Percentiles rank a stretch among this genome's conserved stretches.
Conservation (phyloP, 2,888 invertebrate species). For the Lepidochrysops patricia region DNA sequence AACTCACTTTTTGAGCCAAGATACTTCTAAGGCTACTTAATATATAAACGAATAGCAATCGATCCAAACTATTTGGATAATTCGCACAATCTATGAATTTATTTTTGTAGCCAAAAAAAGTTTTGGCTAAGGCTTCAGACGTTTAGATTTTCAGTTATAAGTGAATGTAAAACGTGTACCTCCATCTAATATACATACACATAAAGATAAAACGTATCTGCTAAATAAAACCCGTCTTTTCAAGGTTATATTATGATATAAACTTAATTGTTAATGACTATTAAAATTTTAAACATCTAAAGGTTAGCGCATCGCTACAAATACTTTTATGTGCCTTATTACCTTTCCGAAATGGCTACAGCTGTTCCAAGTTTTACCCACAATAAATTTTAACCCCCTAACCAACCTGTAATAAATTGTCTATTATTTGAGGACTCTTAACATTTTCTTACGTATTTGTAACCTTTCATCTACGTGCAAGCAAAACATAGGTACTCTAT, state of each 20-base stretch:
- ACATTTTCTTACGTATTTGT: no score
- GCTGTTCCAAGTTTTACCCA: neutral
- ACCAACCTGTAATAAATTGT: neutral
- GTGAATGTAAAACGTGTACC: neutral
- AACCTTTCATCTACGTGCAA: no score
- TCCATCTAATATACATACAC: neutral
- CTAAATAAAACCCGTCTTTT: neutral
- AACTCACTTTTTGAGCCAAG: no score
- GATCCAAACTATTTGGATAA: no score
- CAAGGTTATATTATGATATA: neutral
- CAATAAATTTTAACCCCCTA: neutral
- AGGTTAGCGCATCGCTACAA: neutral
- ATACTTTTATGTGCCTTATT: neutral
- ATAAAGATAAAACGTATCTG: neutral
- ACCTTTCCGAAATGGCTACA: no score
- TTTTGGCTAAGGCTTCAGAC: no score
- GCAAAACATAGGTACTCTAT: no score
- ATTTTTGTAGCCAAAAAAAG: no score
- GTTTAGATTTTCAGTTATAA: neutral
- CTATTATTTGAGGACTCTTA: no score
- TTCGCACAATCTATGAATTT: no score
- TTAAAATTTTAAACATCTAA: neutral
- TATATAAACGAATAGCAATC: no score
- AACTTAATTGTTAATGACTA: slow-evolving; percentile 1
- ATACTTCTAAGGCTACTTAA: no score